Percentiles rank a stretch among this genome's conserved stretches.
Conservation (phyloP, 2,113 vertebrate genomes). For the Cephalopterus ornatus region DNA sequence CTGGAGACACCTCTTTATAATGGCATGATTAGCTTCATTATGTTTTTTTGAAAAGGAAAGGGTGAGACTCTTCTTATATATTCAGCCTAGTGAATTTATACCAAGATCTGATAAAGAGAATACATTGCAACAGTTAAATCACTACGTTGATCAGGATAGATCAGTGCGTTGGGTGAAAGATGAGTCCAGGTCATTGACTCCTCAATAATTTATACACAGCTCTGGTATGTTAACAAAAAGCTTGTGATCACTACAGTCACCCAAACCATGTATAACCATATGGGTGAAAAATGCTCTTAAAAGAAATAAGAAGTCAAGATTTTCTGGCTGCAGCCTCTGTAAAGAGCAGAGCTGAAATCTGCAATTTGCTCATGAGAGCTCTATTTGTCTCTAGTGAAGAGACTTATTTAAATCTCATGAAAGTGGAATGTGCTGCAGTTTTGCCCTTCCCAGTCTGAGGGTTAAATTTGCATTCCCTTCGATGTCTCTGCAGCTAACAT, state of each 20-base stretch:
- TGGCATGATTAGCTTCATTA: neutral
- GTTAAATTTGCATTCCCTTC: slow-evolving; percentile 37
- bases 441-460: slow-evolving; percentile 8
- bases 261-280: neutral
- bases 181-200: neutral
- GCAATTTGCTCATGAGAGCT: neutral
- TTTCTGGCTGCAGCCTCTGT: slow-evolving; percentile 1
- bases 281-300: neutral
- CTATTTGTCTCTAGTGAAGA: neutral
- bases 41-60: neutral
- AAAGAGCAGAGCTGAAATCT: neutral
- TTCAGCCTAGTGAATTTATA: neutral
- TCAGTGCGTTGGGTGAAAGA: neutral
- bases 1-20: neutral
- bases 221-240: neutral
- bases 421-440: neutral
- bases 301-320: neutral
- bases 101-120: neutral
- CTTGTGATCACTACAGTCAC: neutral
- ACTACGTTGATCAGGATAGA: neutral
- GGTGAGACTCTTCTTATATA: neutral
- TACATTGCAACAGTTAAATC: neutral
- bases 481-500: neutral
- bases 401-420: slow-evolving; percentile 1
- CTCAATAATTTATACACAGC: neutral